phyloP scores from a whole-genome alignment of 1,140 invertebrate species.

The Drosophila azteca region DNA sequence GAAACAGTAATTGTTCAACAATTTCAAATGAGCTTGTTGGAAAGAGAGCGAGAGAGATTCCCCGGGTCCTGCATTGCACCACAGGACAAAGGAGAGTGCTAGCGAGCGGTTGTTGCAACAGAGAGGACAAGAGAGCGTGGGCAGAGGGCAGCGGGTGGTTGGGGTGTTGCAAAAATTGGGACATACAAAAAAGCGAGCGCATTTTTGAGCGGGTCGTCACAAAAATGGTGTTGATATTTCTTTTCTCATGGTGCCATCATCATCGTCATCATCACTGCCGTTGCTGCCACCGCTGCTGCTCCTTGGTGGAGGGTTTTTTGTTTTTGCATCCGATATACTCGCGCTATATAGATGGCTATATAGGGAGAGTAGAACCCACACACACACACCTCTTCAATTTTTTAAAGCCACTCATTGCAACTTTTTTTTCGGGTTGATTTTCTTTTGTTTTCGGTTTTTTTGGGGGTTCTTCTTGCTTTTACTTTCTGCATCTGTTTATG shows the following conservation, averaged over 20 bases:
- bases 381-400: too few species aligned
- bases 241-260: conserved; percentile 51
- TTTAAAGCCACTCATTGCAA: conserved; percentile 5
- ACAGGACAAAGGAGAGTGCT: too few species aligned
- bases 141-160: background rate
- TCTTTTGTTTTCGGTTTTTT: conserved; percentile 53
- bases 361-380: too few species aligned
- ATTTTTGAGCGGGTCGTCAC: conserved; percentile 34
- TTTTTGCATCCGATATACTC: background rate
- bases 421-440: background rate
- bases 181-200: conserved; percentile 57
- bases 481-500: conserved; percentile 34
- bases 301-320: conserved; percentile 45
- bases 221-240: conserved; percentile 47
- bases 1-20: too few species aligned
- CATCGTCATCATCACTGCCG: conserved; percentile 9
- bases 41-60: too few species aligned
- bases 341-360: too few species aligned
- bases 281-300: conserved; percentile 5
- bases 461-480: conserved; percentile 1
- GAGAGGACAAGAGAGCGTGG: too few species aligned
- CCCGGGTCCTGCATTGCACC: too few species aligned
- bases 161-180: conserved; percentile 52
- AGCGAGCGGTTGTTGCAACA: too few species aligned
- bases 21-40: too few species aligned